These are phyloP conservation scores for Dromococcyx pavoninus DNA, from an alignment of 2,797 vertebrate genomes.

Conservation along the genomic window DNA sequence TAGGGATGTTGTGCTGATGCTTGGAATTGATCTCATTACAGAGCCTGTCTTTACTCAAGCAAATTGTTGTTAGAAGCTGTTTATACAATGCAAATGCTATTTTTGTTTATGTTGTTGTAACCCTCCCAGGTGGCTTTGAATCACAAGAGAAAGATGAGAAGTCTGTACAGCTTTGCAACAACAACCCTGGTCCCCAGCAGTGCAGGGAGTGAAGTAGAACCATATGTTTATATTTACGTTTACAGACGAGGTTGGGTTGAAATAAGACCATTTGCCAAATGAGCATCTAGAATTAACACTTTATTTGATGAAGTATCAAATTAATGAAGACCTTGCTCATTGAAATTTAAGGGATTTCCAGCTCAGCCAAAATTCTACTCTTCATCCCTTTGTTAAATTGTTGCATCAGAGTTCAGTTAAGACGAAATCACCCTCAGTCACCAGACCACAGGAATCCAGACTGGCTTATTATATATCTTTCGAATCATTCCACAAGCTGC, in stretches of 20 bases:
- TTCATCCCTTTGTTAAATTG: not conserved
- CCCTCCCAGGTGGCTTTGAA: not conserved
- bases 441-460: not conserved
- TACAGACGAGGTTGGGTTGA: not conserved
- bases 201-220: not conserved
- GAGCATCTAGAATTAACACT: not conserved
- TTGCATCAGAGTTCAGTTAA: not conserved
- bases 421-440: not conserved
- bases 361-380: not conserved
- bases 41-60: not conserved
- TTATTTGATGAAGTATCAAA: not conserved
- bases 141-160: not conserved
- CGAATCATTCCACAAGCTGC: not conserved
- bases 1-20: not conserved
- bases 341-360: not conserved
- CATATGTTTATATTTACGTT: not conserved
- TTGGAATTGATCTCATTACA: not conserved
- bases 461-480: not conserved
- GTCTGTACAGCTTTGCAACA: not conserved
- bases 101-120: not conserved
- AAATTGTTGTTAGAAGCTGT: not conserved
- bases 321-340: not conserved
- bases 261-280: not conserved
- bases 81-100: not conserved
- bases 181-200: not conserved